Evolutionary conservation across 2,113 vertebrate genomes (phyloP).

Genomic region (Pontoporia blainvillei): DNA sequence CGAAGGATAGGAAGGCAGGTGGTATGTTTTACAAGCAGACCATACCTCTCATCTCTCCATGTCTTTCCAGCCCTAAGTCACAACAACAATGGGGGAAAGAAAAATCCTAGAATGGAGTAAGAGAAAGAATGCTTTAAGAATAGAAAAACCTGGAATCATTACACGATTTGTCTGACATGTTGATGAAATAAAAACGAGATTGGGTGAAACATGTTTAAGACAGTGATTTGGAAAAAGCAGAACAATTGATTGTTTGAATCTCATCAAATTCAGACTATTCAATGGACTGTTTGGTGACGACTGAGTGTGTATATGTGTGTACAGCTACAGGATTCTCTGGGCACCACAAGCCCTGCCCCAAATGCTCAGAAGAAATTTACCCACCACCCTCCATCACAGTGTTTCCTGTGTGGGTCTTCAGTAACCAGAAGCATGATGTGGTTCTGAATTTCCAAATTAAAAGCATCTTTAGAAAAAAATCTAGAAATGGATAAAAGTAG

Average conservation of each 20-base stretch:
- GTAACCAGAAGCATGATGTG: background rate
- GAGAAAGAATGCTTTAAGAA: background rate
- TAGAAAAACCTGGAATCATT: background rate
- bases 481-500: background rate
- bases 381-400: too few species aligned
- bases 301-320: background rate
- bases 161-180: background rate
- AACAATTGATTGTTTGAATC: background rate
- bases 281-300: background rate
- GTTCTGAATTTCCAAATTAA: background rate
- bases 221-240: background rate
- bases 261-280: background rate
- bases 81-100: background rate
- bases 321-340: too few species aligned
- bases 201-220: background rate
- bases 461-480: background rate
- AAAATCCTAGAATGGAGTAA: background rate
- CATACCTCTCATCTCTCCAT: background rate
- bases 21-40: background rate
- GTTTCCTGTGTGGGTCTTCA: background rate
- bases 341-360: accelerated
- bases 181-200: background rate
- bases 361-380: background rate
- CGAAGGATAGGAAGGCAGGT: background rate
- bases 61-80: background rate